These are phyloP conservation scores for Ischnura elegans DNA, from an alignment of 2,888 invertebrate species.

Conservation along the genomic window DNA sequence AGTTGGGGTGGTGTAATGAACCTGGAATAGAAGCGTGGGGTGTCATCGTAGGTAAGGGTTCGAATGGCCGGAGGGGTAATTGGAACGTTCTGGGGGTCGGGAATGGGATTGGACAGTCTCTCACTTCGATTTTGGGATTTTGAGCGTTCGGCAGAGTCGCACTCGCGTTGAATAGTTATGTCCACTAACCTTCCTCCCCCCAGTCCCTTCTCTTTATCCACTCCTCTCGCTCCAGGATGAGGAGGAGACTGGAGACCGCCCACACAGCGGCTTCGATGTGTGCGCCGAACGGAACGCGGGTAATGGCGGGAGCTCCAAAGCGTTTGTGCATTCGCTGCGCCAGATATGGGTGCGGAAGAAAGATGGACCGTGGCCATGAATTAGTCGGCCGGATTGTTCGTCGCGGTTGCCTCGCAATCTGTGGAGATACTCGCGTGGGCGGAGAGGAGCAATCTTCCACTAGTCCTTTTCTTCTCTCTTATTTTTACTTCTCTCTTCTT, in stretches of 20 bases:
- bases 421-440: background rate
- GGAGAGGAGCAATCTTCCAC: background rate
- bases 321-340: no score
- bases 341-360: background rate
- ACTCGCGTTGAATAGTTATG: background rate
- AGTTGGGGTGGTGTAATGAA: no score
- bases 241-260: background rate
- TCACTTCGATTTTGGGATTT: constrained; percentile 7
- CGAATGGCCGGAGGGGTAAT: no score
- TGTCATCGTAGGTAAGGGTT: no score
- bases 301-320: background rate
- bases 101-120: background rate
- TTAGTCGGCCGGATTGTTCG: no score
- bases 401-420: background rate
- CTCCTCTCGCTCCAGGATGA: background rate
- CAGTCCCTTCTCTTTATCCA: background rate
- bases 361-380: no score
- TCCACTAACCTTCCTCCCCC: background rate
- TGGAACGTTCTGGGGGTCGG: no score
- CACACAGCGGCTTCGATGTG: no score
- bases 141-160: background rate
- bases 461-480: no score
- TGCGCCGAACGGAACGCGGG: background rate
- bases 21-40: no score
- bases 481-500: background rate